A percentile compares a stretch with the other conserved stretches of the same genome.
phyloP scores from a whole-genome alignment of 1,140 invertebrate genomes.

The Battus philenor region DNA sequence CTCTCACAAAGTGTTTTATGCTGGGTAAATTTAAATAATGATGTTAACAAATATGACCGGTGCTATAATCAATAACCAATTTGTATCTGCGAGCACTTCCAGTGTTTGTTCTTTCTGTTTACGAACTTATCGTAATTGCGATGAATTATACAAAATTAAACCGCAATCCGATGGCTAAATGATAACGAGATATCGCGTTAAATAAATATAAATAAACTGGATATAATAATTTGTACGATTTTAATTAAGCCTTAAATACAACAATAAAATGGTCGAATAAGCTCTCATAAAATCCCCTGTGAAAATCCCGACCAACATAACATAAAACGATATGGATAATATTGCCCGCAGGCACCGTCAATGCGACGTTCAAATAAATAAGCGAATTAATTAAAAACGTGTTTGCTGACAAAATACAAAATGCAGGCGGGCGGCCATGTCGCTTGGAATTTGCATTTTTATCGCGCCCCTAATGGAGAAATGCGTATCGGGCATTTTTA shows the following conservation, averaged over 20 bases:
- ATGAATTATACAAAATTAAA: not conserved
- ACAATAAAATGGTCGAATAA: slow-evolving; percentile 13
- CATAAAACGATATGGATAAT: slow-evolving; percentile 28
- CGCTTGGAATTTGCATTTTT: slow-evolving; percentile 45
- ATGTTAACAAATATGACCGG: too few species aligned
- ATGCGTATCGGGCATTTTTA: slow-evolving; percentile 27
- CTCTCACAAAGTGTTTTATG: too few species aligned
- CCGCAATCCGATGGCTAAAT: not conserved
- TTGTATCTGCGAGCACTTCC: too few species aligned
- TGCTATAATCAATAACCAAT: too few species aligned
- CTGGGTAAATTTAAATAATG: too few species aligned
- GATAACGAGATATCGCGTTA: not conserved
- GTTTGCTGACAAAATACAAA: slow-evolving; percentile 52
- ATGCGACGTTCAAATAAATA: slow-evolving; percentile 42
- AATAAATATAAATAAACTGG: slow-evolving; percentile 11
- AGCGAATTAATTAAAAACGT: slow-evolving; percentile 60
- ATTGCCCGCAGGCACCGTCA: slow-evolving; percentile 27
- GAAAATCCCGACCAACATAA: slow-evolving; percentile 8
- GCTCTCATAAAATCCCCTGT: slow-evolving; percentile 1
- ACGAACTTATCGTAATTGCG: too few species aligned
- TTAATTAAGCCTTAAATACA: slow-evolving; percentile 8
- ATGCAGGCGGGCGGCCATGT: slow-evolving; percentile 28
- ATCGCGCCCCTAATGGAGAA: slow-evolving; percentile 38
- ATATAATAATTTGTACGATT: slow-evolving; percentile 8
- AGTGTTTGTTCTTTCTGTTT: too few species aligned